Conservation (phyloP, 2,113 vertebrate genomes). For the Urocolius indicus region DNA sequence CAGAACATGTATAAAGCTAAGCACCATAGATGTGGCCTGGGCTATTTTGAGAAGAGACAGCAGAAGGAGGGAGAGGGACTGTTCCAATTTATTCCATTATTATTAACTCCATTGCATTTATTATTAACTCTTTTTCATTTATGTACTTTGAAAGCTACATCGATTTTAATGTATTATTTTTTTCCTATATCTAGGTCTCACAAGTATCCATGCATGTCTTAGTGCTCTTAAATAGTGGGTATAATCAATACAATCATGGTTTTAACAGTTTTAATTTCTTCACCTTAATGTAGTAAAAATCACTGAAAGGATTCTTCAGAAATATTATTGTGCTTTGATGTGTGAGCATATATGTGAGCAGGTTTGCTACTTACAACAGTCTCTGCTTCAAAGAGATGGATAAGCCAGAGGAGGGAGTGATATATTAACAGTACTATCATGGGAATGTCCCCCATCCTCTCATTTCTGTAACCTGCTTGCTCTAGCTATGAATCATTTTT, state of each 20-base stretch:
- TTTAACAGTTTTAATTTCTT: background rate
- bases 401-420: background rate
- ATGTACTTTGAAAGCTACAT: background rate
- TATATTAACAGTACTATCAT: background rate
- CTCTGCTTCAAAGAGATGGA: background rate
- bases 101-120: background rate
- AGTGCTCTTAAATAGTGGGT: background rate
- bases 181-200: background rate
- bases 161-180: background rate
- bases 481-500: background rate
- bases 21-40: background rate
- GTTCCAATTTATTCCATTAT: background rate
- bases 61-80: background rate
- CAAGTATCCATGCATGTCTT: background rate
- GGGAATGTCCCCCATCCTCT: background rate
- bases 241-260: background rate
- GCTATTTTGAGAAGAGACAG: background rate
- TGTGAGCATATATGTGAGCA: background rate
- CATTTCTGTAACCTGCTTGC: background rate
- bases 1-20: background rate
- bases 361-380: background rate
- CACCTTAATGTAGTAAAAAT: background rate
- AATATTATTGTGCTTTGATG: background rate
- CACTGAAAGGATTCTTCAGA: background rate
- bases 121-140: background rate